A percentile compares a stretch with the other conserved stretches of the same genome.
phyloP scores from a whole-genome alignment of 2,888 invertebrate genomes.

The Acronicta aceris region DNA sequence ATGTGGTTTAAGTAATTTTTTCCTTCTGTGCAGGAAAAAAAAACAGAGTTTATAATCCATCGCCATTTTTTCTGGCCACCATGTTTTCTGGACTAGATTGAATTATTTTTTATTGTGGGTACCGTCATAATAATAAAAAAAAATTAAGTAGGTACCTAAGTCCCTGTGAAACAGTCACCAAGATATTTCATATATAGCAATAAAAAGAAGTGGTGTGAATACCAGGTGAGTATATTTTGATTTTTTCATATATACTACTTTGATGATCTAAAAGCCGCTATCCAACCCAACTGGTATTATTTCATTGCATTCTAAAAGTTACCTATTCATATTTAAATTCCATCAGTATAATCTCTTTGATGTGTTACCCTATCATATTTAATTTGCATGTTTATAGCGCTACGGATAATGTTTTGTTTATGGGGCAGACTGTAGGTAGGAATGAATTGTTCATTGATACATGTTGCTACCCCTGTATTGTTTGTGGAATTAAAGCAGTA shows the following conservation, averaged over 20 bases:
- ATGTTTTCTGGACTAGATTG: neutral
- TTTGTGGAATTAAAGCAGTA: slow-evolving; percentile 79
- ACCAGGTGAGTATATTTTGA: neutral
- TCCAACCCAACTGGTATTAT: slow-evolving; percentile 19
- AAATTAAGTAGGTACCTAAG: neutral
- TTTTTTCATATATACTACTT: slow-evolving; percentile 10
- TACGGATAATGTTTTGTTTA: slow-evolving; percentile 63
- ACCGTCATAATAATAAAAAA: neutral
- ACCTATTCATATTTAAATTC: slow-evolving; percentile 73
- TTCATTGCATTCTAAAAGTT: slow-evolving; percentile 48
- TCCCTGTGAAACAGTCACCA: too few relatives aligned
- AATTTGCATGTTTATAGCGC: slow-evolving; percentile 75
- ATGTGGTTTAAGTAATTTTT: slow-evolving; percentile 18
- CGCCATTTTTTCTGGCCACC: too few relatives aligned
- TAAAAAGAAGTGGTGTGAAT: neutral
- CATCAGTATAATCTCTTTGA: slow-evolving; percentile 68
- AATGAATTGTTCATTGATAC: slow-evolving; percentile 61
- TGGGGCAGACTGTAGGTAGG: slow-evolving; percentile 57
- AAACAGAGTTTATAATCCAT: neutral
- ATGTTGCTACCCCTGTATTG: slow-evolving; percentile 72
- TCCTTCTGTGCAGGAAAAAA: slow-evolving; percentile 7
- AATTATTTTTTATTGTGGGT: neutral
- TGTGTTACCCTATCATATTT: slow-evolving; percentile 63
- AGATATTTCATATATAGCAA: neutral
- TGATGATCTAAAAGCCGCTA: slow-evolving; percentile 16